phyloP scores from a whole-genome alignment of 2,797 vertebrate genomes.

The Coregonus sp. region DNA sequence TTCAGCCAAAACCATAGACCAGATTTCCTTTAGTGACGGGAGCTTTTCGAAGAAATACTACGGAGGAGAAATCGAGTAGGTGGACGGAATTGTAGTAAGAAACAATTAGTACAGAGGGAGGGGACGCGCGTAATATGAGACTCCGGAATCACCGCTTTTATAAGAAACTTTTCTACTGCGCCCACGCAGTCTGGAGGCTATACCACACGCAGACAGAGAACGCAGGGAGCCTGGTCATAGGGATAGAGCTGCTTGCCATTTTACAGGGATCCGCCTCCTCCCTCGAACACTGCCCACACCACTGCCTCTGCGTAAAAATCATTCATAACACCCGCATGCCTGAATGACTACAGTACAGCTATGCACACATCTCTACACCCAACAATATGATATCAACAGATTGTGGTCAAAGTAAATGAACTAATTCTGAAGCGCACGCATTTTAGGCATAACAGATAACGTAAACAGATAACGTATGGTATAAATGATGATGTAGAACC shows the following conservation, averaged over 20 bases:
- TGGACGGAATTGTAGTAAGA: slow-evolving; percentile 15
- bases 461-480: no score
- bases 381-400: not conserved
- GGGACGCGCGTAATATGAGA: slow-evolving; percentile 23
- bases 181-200: slow-evolving; percentile 59
- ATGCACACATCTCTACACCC: not conserved
- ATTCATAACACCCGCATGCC: slow-evolving; percentile 40
- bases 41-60: slow-evolving; percentile 33
- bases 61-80: not conserved
- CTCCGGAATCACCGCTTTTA: slow-evolving; percentile 69
- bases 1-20: slow-evolving; percentile 79
- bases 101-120: not conserved
- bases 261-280: slow-evolving; percentile 35
- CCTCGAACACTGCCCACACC: slow-evolving; percentile 51
- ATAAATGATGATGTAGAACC: no score
- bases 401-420: not conserved
- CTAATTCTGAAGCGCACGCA: no score
- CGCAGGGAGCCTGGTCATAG: slow-evolving; percentile 45
- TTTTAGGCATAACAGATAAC: no score
- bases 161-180: slow-evolving; percentile 71
- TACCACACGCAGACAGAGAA: slow-evolving; percentile 44
- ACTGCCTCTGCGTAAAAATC: slow-evolving; percentile 28
- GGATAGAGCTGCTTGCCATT: slow-evolving; percentile 25
- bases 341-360: not conserved
- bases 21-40: slow-evolving; percentile 30